Evolutionary conservation across 1,140 invertebrate species (phyloP).

Genomic region (Brachystomella parvula): DNA sequence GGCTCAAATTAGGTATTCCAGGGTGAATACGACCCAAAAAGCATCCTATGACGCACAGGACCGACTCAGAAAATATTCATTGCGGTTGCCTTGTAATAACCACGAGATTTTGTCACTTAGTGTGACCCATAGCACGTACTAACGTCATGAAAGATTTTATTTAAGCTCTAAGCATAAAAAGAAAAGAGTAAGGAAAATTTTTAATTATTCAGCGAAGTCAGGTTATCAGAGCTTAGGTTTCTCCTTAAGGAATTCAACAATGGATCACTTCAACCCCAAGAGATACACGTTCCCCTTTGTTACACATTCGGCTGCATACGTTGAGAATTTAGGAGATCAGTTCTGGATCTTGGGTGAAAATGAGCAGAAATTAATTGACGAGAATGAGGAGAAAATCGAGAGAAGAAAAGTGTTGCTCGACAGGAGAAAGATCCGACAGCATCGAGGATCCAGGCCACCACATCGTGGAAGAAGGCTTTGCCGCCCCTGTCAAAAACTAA

Average conservation of each 20-base stretch:
- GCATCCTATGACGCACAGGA: too few relatives aligned
- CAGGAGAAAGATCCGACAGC: background rate
- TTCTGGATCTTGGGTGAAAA: background rate
- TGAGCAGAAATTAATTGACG: background rate
- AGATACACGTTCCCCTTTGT: conserved; percentile 7
- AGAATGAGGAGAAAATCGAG: background rate
- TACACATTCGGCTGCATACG: background rate
- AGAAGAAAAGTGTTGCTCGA: background rate
- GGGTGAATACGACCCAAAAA: too few relatives aligned
- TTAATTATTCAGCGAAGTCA: too few relatives aligned
- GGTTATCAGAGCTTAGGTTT: too few relatives aligned
- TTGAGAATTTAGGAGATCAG: background rate
- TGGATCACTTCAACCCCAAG: too few relatives aligned
- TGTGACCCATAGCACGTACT: too few relatives aligned
- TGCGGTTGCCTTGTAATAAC: too few relatives aligned
- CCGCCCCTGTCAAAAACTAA: background rate
- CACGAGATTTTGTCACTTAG: too few relatives aligned
- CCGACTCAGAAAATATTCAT: too few relatives aligned
- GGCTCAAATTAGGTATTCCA: too few relatives aligned
- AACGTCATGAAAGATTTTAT: too few relatives aligned
- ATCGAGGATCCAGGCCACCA: background rate
- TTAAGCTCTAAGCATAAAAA: background rate
- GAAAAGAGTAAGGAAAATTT: too few relatives aligned
- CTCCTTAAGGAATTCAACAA: background rate
- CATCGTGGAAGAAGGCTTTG: background rate